Evolutionary conservation across 2,113 vertebrate genomes (phyloP).

Genomic region (Istiophorus platypterus): DNA sequence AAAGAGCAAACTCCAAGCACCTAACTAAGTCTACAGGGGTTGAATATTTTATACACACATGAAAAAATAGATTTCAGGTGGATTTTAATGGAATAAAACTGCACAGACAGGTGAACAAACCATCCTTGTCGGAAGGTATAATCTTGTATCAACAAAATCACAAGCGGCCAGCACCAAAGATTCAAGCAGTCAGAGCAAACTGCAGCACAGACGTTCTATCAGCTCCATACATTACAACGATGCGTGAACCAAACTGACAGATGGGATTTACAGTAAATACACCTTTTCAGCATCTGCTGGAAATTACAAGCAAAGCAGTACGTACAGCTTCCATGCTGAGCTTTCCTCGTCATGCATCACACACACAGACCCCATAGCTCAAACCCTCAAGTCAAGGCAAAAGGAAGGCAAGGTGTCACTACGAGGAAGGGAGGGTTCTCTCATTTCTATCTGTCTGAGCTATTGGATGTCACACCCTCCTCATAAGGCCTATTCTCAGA

Average conservation of each 20-base stretch:
- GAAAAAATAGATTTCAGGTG: neutral
- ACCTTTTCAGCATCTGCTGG: neutral
- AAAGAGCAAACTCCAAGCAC: neutral
- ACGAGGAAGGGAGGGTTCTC: constrained; percentile 21
- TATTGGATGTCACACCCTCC: constrained; percentile 65
- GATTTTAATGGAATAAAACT: neutral
- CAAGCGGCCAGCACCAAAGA: neutral
- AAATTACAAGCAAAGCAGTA: constrained; percentile 37
- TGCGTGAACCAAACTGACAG: neutral
- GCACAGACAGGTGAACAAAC: constrained; percentile 10
- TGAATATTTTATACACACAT: constrained; percentile 5
- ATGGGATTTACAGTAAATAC: constrained; percentile 8
- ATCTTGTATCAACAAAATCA: neutral
- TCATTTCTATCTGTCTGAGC: constrained; percentile 48
- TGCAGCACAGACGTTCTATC: neutral
- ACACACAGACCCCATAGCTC: neutral
- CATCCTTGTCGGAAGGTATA: neutral
- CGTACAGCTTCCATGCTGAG: constrained; percentile 10
- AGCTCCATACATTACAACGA: neutral
- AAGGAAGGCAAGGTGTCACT: constrained; percentile 31
- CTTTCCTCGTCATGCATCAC: neutral
- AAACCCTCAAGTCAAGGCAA: constrained; percentile 3
- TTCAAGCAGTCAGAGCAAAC: neutral
- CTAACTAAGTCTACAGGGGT: neutral
- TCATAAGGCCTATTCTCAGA: constrained; percentile 54